Evolutionary conservation across 2,888 invertebrate species (phyloP), one percentile per base, ranked within the genome.

Genomic region (Cantharis flavilabris): DNA sequence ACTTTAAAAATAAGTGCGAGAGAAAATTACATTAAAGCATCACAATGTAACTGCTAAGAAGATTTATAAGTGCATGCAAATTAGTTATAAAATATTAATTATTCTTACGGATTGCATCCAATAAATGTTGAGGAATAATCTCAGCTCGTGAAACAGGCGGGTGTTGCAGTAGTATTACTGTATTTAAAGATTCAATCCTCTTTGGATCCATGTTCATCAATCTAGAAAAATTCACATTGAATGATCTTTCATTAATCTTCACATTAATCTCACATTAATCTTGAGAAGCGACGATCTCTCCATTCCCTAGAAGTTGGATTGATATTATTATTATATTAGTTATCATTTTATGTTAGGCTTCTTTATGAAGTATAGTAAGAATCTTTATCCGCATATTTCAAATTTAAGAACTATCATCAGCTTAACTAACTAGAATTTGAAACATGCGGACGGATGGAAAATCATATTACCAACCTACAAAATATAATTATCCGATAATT

Each of bases 151-250:
- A 98, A 11, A 98, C 98, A 0, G 98, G 98, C 98, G 16, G 98
- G 98, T 3, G 98, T 98, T 4, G 98, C 98, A 26, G 97, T 98
- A 85, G 93, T 85, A 98, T 98, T 11, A 98, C 98, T 1, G 98
- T 98, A 88, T 98, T 98, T 75, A 98, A 90, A 13, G 98, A 98
- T 87, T 98, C 98, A 83, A 98, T 98, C 97, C 97, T 97, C 98
- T 98, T 98, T 0, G 98, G 98, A 91, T 98, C 98, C 83, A 98
- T 98, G 86, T 98, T 98, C 64, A 16, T 16, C 98, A 98, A 88
- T 98, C 98, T 76, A 98, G 90, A 71, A 98, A 92, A 83, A 98
- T 97, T 98, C 98, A 98, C 88, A 97, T 98, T 1, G 96, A 96
- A 89, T 95, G 94, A 84, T 98, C 98, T 0, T 95, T 87, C 13